Evolutionary conservation across 1,140 invertebrate genomes (phyloP).

Genomic region (Campoletis sonorensis): DNA sequence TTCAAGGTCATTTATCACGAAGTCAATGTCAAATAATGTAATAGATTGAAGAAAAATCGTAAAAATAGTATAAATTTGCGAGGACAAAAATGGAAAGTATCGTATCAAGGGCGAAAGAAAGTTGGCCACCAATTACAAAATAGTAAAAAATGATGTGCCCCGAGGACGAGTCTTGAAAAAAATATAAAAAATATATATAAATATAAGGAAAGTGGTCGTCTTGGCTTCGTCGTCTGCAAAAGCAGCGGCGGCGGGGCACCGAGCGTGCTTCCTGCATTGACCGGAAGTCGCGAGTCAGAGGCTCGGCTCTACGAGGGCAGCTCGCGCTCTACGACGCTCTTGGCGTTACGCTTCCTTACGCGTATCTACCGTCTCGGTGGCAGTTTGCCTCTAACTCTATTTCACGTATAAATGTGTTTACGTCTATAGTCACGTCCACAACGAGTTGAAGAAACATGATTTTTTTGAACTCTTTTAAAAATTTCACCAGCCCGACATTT

Average conservation of each 20-base stretch:
- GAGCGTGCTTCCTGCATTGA: constrained; percentile 71
- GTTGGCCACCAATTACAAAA: too few species aligned
- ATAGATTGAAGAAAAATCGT: too few species aligned
- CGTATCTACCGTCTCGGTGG: constrained; percentile 66
- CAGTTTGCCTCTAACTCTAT: constrained; percentile 56
- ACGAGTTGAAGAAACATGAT: too few species aligned
- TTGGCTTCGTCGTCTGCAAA: constrained; percentile 27
- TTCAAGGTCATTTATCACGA: too few species aligned
- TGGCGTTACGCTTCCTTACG: constrained; percentile 69
- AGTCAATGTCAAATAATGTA: too few species aligned
- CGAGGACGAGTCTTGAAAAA: neutral
- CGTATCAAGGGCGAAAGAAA: too few species aligned
- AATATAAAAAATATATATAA: neutral
- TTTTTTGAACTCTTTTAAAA: too few species aligned
- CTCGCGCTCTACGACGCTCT: constrained; percentile 18
- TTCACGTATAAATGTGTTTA: neutral
- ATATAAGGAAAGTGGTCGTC: constrained; percentile 7
- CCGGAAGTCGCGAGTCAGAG: constrained; percentile 71
- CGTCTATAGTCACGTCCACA: neutral
- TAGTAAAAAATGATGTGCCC: neutral
- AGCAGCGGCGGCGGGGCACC: constrained; percentile 55
- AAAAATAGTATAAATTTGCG: too few species aligned
- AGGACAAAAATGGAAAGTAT: too few species aligned
- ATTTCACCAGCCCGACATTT: too few species aligned
- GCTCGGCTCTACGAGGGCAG: constrained; percentile 60